Evolutionary conservation across 2,888 invertebrate species (phyloP).

Genomic region (Amiota minor): DNA sequence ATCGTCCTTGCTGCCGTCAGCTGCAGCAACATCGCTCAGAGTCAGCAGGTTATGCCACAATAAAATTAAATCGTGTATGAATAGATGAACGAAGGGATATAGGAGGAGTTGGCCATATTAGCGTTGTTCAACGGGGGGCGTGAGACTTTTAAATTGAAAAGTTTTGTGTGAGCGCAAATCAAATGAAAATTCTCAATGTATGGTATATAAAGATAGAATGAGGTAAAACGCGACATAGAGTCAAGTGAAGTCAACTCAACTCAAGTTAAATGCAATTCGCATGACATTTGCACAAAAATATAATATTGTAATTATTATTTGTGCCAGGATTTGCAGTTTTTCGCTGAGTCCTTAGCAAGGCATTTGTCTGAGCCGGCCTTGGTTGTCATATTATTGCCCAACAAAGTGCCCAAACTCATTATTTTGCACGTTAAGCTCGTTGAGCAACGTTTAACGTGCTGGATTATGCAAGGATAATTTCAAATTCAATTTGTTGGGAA

Average conservation of each 20-base stretch:
- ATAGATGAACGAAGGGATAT: neutral
- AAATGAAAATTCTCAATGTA: neutral
- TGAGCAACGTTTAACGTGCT: slow-evolving; percentile 19
- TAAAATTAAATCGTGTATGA: slow-evolving; percentile 59
- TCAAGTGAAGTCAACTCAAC: no score
- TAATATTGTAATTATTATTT: slow-evolving; percentile 7
- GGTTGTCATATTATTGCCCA: neutral
- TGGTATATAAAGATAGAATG: no score
- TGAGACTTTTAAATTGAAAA: slow-evolving; percentile 17
- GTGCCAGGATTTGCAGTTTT: slow-evolving; percentile 8
- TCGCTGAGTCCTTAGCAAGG: neutral
- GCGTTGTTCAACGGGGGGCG: neutral
- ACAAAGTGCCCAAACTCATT: neutral
- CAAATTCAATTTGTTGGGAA: neutral
- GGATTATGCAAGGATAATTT: slow-evolving; percentile 22
- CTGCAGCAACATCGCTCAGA: slow-evolving; percentile 27
- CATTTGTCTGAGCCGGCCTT: neutral
- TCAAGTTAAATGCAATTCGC: neutral
- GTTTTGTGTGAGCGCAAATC: slow-evolving; percentile 21
- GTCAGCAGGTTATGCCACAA: slow-evolving; percentile 58
- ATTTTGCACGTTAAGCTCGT: slow-evolving; percentile 11
- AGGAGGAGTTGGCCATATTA: neutral
- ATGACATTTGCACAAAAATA: slow-evolving; percentile 26
- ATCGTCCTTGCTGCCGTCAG: neutral
- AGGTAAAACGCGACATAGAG: neutral